These are phyloP conservation scores for Protobothrops mucrosquamatus DNA, from an alignment of 2,113 vertebrate genomes.

Conservation along the genomic window DNA sequence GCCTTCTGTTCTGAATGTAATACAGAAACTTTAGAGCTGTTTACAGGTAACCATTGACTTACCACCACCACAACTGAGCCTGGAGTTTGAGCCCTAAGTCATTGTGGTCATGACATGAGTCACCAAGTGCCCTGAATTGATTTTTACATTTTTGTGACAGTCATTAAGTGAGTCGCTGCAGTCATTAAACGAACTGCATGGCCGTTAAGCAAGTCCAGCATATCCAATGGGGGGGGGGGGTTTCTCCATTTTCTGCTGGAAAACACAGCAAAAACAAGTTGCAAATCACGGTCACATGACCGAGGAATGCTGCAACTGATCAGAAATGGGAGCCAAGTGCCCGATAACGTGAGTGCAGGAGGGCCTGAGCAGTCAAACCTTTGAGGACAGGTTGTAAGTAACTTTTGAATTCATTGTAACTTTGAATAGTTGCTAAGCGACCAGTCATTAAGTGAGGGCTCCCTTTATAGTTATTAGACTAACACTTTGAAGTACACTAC, in stretches of 20 bases:
- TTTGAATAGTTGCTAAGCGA: background rate
- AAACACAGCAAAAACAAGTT: background rate
- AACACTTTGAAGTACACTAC: background rate
- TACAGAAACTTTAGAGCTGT: background rate
- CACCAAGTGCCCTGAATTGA: background rate
- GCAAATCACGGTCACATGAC: background rate
- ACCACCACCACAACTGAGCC: background rate
- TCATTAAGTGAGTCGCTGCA: background rate
- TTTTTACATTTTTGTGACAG: background rate
- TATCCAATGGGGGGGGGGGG: background rate
- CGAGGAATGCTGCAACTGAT: background rate
- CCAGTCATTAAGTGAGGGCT: background rate
- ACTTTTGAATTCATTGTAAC: background rate
- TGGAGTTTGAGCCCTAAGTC: background rate
- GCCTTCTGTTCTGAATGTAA: background rate
- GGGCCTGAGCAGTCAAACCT: background rate
- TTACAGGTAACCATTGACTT: background rate
- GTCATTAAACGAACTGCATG: background rate
- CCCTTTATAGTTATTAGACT: background rate
- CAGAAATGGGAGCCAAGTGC: background rate
- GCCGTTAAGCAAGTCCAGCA: background rate
- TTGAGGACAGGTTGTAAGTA: background rate
- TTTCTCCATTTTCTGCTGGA: background rate
- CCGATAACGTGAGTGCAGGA: background rate
- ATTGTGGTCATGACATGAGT: background rate